Evolutionary conservation across 1,140 invertebrate species (phyloP), one percentile per base, ranked within the genome.

Genomic region (Atta texana): DNA sequence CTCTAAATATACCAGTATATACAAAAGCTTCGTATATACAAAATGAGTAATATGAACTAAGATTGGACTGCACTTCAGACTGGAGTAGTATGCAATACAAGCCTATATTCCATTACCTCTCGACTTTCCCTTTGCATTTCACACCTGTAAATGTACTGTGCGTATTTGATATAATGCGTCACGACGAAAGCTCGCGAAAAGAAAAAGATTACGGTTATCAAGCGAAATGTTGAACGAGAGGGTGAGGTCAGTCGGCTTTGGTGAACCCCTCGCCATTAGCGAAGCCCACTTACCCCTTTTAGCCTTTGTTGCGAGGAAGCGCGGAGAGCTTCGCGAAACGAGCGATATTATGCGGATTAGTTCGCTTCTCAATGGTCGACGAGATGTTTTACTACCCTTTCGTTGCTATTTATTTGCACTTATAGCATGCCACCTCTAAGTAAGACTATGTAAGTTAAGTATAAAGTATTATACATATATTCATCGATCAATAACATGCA

Each of bases 331-430:
- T 84, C 80, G 80, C 80, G 80, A 84, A 84, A 84, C 68, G 80
- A 84, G 80, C 80, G 80, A 84, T 84, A 84, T 84, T 84, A 84
- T 84, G 69, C 80, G 80, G 80, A 84, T 84, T 84, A 84, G 80
- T 84, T 84, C 69, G 69, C 28, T 72, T 75, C 68, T 84, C 80
- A 84, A 84, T 84, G 55, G 69, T 44, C 69, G 69, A 75, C 69
- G 69, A 84, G 55, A 57, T 74, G 80, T 84, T 84, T 84, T 84
- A 80, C 77, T 69, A 63, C 80, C 80, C 80, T 84, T 61, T 74
- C 51, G 69, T 74, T 74, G 55, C 80, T 84, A 84, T 74, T 84
- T 84, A 75, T 84, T 84, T 84, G 69, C 55, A 74, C 69, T 24
- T 39, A 31, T 53, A 49, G 80, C 80, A 21, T 16, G 18, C 68